phyloP scores from a whole-genome alignment of 2,888 invertebrate genomes.

The Napeogenes inachia region DNA sequence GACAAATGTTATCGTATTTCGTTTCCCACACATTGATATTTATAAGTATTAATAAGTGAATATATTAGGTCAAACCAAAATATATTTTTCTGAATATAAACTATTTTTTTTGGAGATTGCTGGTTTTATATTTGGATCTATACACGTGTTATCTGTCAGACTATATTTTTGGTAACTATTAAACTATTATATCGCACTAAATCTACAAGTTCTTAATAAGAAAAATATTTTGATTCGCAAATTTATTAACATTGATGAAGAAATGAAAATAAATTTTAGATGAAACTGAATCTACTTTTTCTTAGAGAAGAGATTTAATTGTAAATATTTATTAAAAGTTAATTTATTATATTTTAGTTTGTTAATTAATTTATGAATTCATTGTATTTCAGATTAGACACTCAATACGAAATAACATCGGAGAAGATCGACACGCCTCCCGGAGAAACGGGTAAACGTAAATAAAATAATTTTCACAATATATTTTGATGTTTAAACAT shows the following conservation, averaged over 20 bases:
- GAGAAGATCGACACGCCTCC: conserved; percentile 56
- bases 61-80: conserved; percentile 2
- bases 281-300: too few species aligned
- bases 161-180: not conserved
- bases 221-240: too few species aligned
- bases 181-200: not conserved
- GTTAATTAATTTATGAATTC: too few species aligned
- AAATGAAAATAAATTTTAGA: too few species aligned
- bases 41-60: conserved; percentile 7
- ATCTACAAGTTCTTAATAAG: not conserved
- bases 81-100: conserved; percentile 1
- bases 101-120: not conserved
- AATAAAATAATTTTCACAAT: conserved; percentile 32
- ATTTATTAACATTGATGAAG: too few species aligned
- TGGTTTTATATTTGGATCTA: not conserved
- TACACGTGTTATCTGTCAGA: not conserved
- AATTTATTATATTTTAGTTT: too few species aligned
- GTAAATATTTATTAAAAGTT: too few species aligned
- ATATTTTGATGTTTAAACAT: too few species aligned
- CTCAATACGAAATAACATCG: conserved; percentile 58
- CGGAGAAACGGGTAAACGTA: conserved; percentile 49
- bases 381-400: conserved; percentile 52
- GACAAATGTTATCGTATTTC: conserved; percentile 24
- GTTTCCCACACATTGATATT: conserved; percentile 15
- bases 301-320: too few species aligned